Percentiles rank a stretch among this genome's conserved stretches.
Evolutionary conservation across 2,113 vertebrate species (phyloP).

Genomic region (Odobenus rosmarus): DNA sequence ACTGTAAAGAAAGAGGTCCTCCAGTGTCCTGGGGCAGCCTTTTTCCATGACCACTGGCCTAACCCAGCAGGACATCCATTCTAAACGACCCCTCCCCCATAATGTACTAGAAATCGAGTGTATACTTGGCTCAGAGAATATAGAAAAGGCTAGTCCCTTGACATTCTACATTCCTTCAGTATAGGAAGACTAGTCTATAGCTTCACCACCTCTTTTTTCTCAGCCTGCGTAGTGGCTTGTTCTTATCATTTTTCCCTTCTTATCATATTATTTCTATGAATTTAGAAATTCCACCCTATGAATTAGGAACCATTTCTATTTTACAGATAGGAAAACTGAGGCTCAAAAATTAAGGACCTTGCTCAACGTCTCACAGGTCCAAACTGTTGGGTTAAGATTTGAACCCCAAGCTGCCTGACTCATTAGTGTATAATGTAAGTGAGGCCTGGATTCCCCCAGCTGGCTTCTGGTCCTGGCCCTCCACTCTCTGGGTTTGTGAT

Average conservation of each 20-base stretch:
- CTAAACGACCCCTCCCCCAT: background rate
- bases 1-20: background rate
- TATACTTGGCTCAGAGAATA: background rate
- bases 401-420: background rate
- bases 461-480: background rate
- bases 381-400: background rate
- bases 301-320: background rate
- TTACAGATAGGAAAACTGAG: background rate
- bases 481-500: background rate
- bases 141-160: background rate
- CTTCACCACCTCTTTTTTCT: slow-evolving; percentile 7
- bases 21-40: background rate
- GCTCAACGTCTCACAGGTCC: background rate
- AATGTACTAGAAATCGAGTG: background rate
- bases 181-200: background rate
- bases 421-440: accelerated
- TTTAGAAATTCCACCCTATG: background rate
- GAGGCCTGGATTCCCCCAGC: background rate
- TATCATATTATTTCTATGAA: background rate
- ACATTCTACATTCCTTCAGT: background rate
- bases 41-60: background rate
- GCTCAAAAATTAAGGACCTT: background rate
- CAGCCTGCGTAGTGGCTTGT: background rate
- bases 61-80: background rate
- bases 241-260: background rate